Base-by-base conservation (phyloP, 2,113 vertebrate genomes). In the Solenodon paradoxus region DNA sequence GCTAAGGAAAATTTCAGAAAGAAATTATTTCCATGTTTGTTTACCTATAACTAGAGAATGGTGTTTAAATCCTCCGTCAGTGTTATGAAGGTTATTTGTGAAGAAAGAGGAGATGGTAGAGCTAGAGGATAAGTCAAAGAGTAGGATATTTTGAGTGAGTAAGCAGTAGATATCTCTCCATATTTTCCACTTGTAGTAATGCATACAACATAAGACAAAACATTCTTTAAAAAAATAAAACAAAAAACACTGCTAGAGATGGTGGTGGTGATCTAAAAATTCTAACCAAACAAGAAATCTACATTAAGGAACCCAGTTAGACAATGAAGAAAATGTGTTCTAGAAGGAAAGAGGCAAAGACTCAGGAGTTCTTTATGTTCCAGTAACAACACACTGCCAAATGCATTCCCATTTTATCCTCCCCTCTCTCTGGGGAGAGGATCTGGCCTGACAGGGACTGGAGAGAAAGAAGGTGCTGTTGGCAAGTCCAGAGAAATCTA, bases 391-490 rank as follows among this genome's bases (percentile, higher is more conserved):
- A 3, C n/a, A 10, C 42, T 10, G 22, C 35, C 64, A 68, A 40
- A 30, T 28, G 16, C 20, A 24, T 32, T n/a, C 40, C 35, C 22
- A 9, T n/a, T 24, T 22, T 20, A 4, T 78, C 19, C 42, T 66
- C 32, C 24, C 7, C 11, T 55, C 2, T n/a, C 17, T 38, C 22
- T 2, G 2, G 0, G 35, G 26, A 3, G 32, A 61, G 3, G 4
- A 2, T 30, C 17, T n/a, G 22, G 20, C 5, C 40, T 64, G 20
- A 17, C 55, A 4, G 3, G 9, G 8, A 15, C 38, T 11, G 32
- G 2, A 24, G 40, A 28, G 30, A 17, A 63, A 20, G 24, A 9
- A 45, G 24, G 30, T 9, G 9, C 13, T 42, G 10, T 1, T 32
- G 22, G 45, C 22, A 68, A 16, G 32, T 2, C 53, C 55, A 13